Evolutionary conservation across 2,113 vertebrate species (phyloP).

Genomic region (Tonatia bakeri): DNA sequence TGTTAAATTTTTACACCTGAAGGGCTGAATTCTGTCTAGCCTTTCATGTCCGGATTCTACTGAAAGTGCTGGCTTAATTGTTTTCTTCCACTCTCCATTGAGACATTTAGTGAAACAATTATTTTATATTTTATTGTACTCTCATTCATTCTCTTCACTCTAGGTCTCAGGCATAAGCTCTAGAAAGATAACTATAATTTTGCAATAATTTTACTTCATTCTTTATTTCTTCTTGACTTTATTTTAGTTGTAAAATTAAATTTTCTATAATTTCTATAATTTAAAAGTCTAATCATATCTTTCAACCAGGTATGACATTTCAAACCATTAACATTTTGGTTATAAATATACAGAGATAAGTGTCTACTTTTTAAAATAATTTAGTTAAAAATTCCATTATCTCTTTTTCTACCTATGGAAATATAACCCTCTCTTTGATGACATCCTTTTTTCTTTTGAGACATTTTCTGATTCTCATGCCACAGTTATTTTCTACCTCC

Average conservation of each 20-base stretch:
- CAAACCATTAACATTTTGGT: neutral
- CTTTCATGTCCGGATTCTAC: neutral
- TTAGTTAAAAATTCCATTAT: neutral
- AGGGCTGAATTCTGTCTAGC: neutral
- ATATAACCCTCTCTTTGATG: neutral
- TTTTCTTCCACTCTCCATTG: accelerated
- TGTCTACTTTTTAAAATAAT: neutral
- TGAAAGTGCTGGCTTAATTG: neutral
- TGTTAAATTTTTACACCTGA: neutral
- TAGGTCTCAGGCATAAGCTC: neutral
- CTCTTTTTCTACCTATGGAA: neutral
- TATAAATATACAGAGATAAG: neutral
- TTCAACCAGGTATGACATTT: neutral
- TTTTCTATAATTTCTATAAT: neutral
- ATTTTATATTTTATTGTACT: neutral
- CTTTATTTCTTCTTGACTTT: neutral
- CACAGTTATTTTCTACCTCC: neutral
- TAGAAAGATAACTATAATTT: neutral
- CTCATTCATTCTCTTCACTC: neutral
- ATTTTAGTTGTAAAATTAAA: neutral
- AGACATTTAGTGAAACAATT: neutral
- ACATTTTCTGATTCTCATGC: neutral
- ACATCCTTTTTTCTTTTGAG: neutral
- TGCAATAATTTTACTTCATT: neutral
- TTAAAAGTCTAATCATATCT: neutral